phyloP scores from a whole-genome alignment of 2,888 invertebrate genomes.

The Bembecia ichneumoniformis region DNA sequence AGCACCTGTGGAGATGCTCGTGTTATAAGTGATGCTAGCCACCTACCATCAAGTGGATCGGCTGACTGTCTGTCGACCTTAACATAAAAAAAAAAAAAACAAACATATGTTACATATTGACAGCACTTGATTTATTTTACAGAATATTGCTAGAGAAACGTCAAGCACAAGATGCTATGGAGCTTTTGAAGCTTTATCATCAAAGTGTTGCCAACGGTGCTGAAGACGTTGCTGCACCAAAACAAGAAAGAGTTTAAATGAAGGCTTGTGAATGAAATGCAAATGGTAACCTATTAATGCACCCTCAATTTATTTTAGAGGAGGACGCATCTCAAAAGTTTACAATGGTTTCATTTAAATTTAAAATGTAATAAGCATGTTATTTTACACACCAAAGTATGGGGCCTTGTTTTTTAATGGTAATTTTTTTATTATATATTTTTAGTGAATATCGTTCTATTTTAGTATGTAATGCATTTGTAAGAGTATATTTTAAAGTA shows the following conservation, averaged over 20 bases:
- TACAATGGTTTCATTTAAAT: conserved; percentile 36
- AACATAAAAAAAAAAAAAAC: too few species aligned
- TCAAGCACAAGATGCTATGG: conserved; percentile 90
- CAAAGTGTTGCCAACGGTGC: conserved; percentile 66
- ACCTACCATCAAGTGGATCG: too few species aligned
- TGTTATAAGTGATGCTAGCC: too few species aligned
- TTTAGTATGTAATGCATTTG: conserved; percentile 1
- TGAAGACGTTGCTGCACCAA: conserved; percentile 61
- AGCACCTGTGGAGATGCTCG: too few species aligned
- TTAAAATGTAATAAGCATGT: conserved; percentile 1
- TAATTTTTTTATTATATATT: conserved; percentile 10
- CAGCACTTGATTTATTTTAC: background rate
- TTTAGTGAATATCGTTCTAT: conserved; percentile 9
- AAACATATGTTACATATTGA: too few species aligned
- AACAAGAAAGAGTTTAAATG: conserved; percentile 56
- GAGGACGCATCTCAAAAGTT: conserved; percentile 65
- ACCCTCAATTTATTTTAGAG: conserved; percentile 50
- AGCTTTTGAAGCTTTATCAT: conserved; percentile 83
- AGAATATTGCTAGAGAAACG: conserved; percentile 85
- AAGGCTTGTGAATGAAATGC: background rate
- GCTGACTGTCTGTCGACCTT: too few species aligned
- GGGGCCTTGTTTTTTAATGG: conserved; percentile 48
- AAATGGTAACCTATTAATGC: conserved; percentile 16
- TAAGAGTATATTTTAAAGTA: background rate
- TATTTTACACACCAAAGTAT: conserved; percentile 41